Evolutionary conservation across 2,113 vertebrate species (phyloP).

Genomic region (Pseudorectes ferrugineus): DNA sequence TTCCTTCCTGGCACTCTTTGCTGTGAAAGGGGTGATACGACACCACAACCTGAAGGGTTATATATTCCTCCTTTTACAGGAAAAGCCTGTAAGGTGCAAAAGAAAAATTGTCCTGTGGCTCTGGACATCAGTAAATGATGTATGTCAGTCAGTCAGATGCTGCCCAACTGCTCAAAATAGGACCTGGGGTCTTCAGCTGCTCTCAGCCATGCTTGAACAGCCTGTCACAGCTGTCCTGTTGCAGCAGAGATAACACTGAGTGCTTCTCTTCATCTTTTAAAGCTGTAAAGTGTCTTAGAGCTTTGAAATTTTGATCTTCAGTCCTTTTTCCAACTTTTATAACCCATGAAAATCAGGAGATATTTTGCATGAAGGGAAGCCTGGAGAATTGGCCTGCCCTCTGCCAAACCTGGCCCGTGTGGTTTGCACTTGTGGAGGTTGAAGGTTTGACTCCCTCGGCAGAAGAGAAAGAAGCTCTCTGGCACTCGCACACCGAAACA

Average conservation of each 20-base stretch:
- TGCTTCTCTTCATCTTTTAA: neutral
- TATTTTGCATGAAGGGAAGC: neutral
- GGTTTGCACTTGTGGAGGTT: neutral
- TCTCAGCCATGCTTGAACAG: neutral
- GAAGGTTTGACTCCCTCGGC: neutral
- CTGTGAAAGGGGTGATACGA: neutral
- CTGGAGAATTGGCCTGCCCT: neutral
- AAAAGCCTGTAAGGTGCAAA: neutral
- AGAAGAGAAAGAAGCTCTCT: neutral
- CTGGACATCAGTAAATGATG: neutral
- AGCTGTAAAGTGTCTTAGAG: neutral
- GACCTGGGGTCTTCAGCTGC: neutral
- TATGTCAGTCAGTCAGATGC: neutral
- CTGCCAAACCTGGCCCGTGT: neutral
- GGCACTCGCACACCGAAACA: accelerated
- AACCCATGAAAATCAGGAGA: neutral
- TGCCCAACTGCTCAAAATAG: neutral
- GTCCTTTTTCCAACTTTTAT: neutral
- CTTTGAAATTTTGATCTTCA: neutral
- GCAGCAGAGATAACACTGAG: neutral
- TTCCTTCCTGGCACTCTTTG: neutral
- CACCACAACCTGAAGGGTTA: neutral
- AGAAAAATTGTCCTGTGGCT: neutral
- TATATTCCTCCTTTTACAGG: neutral
- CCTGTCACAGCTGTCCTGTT: neutral